These are phyloP conservation scores for Homarus americanus DNA, from an alignment of 1,140 invertebrate genomes.

Conservation along the genomic window DNA sequence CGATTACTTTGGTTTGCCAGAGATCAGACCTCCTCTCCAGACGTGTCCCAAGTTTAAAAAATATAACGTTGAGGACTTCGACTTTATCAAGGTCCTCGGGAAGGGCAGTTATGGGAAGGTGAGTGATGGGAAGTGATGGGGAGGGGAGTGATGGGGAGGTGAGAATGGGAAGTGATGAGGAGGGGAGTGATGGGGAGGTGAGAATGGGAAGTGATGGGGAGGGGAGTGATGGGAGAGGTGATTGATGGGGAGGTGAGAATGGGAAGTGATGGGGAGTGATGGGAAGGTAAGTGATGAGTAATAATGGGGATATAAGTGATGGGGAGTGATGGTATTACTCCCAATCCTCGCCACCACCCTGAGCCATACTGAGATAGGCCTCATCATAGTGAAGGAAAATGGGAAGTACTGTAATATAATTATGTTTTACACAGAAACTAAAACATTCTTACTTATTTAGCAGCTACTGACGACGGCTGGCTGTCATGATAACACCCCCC, in stretches of 20 bases:
- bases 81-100: constrained; percentile 95
- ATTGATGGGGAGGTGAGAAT: background rate
- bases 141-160: background rate
- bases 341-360: too few species aligned
- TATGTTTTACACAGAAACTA: too few species aligned
- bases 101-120: constrained; percentile 99
- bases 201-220: background rate
- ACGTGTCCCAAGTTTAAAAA: constrained; percentile 92
- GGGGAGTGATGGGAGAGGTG: background rate
- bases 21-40: constrained; percentile 83
- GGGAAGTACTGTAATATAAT: too few species aligned
- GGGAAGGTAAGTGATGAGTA: too few species aligned
- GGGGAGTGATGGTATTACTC: too few species aligned
- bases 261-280: background rate
- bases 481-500: too few species aligned
- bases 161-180: background rate
- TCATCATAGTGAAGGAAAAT: too few species aligned
- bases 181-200: background rate
- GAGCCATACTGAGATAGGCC: too few species aligned
- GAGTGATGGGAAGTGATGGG: too few species aligned
- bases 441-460: too few species aligned
- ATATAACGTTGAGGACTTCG: constrained; percentile 93
- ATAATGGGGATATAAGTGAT: background rate
- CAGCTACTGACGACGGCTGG: too few species aligned
- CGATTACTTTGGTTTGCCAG: constrained; percentile 68